Percentiles rank a stretch among this genome's conserved stretches.
phyloP scores from a whole-genome alignment of 2,113 vertebrate species.

The Symphodus melops region DNA sequence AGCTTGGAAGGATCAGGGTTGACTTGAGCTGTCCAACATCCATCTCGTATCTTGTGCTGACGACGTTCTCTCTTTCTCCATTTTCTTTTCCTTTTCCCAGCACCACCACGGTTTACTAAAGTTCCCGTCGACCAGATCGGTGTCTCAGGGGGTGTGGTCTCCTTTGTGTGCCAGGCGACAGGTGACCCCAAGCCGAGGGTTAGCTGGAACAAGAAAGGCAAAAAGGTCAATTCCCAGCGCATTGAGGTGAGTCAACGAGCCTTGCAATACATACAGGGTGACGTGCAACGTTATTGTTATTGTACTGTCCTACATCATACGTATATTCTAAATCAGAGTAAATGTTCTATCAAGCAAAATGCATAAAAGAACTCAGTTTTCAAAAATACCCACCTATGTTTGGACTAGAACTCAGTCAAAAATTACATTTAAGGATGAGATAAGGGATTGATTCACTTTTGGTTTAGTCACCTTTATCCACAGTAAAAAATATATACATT shows the following conservation, averaged over 20 bases:
- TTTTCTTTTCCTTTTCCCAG: slow-evolving; percentile 48
- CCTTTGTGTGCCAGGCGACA: slow-evolving; percentile 97
- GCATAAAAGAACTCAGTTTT: no score
- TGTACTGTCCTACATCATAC: not conserved
- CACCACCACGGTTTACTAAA: slow-evolving; percentile 90
- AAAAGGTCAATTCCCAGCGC: slow-evolving; percentile 97
- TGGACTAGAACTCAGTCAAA: no score
- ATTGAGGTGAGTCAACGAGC: slow-evolving; percentile 89
- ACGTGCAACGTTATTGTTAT: not conserved
- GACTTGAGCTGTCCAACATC: slow-evolving; percentile 4
- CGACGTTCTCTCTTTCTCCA: slow-evolving; percentile 4
- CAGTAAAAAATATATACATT: no score
- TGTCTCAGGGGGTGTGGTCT: slow-evolving; percentile 96
- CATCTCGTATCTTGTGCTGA: slow-evolving; percentile 19
- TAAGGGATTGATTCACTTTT: no score
- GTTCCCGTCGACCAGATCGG: slow-evolving; percentile 96
- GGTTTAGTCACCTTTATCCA: not conserved
- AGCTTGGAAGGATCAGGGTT: slow-evolving; percentile 22
- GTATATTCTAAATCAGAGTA: no score
- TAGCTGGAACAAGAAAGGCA: slow-evolving; percentile 99
- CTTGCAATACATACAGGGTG: not conserved
- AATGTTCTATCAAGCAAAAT: no score
- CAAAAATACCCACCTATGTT: no score
- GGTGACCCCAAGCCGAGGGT: slow-evolving; percentile 96
- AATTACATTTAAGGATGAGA: no score